Evolutionary conservation across 1,140 invertebrate genomes (phyloP).

Genomic region (Ceratina calcarata): DNA sequence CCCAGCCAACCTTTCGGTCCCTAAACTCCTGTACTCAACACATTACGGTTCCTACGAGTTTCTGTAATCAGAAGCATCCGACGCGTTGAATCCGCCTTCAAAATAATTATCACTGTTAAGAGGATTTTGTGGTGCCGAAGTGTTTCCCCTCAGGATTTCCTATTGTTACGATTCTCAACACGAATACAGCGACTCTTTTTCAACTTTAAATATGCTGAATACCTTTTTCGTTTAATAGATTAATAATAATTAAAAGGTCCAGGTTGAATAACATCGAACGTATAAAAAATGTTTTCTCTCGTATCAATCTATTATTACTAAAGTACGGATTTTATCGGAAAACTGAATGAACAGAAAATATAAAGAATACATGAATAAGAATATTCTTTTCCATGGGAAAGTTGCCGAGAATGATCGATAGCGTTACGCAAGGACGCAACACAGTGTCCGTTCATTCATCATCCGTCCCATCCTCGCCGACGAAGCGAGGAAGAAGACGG

Average conservation of each 20-base stretch:
- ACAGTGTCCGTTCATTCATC: slow-evolving; percentile 23
- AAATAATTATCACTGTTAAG: not conserved
- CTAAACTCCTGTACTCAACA: no score
- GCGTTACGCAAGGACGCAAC: slow-evolving; percentile 21
- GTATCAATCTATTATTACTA: no score
- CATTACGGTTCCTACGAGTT: not conserved
- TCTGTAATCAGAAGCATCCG: not conserved
- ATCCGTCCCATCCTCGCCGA: slow-evolving; percentile 2
- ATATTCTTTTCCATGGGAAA: not conserved
- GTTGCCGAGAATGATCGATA: slow-evolving; percentile 21
- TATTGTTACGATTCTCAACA: not conserved
- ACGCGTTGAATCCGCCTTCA: not conserved
- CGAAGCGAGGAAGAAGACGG: not conserved
- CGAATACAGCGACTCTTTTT: not conserved
- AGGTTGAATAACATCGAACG: no score
- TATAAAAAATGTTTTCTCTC: no score
- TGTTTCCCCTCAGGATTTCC: no score
- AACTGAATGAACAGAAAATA: not conserved
- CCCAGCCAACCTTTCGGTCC: no score
- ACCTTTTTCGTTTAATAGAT: no score
- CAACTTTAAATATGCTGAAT: no score
- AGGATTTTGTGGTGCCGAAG: no score
- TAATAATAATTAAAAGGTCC: no score
- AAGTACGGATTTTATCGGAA: no score
- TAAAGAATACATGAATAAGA: not conserved